These are phyloP conservation scores for Arizona elegans DNA, from an alignment of 2,113 vertebrate species.

Conservation along the genomic window DNA sequence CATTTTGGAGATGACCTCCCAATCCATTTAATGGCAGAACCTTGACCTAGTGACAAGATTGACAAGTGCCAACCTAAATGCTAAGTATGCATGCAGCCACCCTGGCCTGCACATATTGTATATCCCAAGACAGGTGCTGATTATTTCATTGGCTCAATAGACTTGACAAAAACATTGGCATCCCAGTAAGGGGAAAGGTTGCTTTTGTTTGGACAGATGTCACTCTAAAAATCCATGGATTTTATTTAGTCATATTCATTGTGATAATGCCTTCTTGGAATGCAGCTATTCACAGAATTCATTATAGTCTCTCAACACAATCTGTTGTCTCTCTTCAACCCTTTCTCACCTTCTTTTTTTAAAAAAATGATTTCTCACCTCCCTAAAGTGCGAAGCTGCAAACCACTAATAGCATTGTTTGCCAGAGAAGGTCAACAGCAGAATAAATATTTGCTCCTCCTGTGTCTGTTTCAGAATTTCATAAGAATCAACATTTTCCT, in stretches of 20 bases:
- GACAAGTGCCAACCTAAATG: not conserved
- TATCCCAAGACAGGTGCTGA: not conserved
- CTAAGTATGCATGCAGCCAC: not conserved
- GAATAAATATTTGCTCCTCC: slow-evolving; percentile 70
- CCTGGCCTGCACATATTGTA: not conserved
- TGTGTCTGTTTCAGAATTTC: slow-evolving; percentile 57
- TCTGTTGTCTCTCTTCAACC: slow-evolving; percentile 7
- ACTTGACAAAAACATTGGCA: not conserved
- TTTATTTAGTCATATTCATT: slow-evolving; percentile 32
- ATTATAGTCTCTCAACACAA: slow-evolving; percentile 1
- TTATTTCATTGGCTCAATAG: not conserved
- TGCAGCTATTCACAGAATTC: slow-evolving; percentile 38
- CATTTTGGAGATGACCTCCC: not conserved
- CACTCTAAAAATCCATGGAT: slow-evolving; percentile 15
- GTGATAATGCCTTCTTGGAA: slow-evolving; percentile 45
- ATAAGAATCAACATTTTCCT: slow-evolving; percentile 53
- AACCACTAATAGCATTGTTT: slow-evolving; percentile 56
- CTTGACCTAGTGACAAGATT: not conserved
- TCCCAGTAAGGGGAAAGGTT: slow-evolving; percentile 13
- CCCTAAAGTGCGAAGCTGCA: not conserved
- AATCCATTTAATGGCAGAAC: not conserved
- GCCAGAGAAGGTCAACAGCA: slow-evolving; percentile 70
- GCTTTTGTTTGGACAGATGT: slow-evolving; percentile 52
- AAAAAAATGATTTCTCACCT: slow-evolving; percentile 47
- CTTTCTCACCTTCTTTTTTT: not conserved